Conservation (phyloP, 2,797 vertebrate genomes). For the Sorex maritimensis region DNA sequence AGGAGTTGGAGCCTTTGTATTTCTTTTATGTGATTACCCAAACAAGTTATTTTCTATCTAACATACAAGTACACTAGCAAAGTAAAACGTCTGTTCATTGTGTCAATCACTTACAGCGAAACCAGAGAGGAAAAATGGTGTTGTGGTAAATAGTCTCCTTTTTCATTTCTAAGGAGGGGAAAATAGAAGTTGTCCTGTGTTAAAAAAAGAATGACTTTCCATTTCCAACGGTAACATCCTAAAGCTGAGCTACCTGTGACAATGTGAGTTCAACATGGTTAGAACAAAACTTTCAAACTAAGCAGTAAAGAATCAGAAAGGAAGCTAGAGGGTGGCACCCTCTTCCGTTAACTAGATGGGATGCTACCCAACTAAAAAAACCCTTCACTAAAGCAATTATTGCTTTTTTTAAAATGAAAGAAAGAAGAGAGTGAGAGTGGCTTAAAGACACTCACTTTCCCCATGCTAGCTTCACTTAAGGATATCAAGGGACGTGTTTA, state of each 20-base stretch:
- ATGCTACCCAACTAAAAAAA: background rate
- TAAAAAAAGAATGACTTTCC: conserved; percentile 40
- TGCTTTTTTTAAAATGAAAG: background rate
- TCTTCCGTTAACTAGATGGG: no score
- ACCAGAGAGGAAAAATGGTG: conserved; percentile 64
- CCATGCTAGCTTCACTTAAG: background rate
- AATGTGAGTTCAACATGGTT: conserved; percentile 25
- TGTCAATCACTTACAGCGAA: conserved; percentile 66
- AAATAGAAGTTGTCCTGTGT: conserved; percentile 56
- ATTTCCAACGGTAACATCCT: conserved; percentile 68
- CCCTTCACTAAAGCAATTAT: background rate
- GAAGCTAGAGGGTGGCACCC: background rate
- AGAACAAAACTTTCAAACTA: conserved; percentile 57
- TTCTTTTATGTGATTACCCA: conserved; percentile 71
- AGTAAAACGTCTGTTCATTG: conserved; percentile 58
- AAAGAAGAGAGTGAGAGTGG: background rate
- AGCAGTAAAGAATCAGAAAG: conserved; percentile 37
- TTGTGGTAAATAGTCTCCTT: conserved; percentile 66
- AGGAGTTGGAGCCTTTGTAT: conserved; percentile 68
- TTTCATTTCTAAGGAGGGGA: conserved; percentile 64
- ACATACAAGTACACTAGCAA: conserved; percentile 54
- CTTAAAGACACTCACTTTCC: background rate
- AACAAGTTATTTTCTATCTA: conserved; percentile 70
- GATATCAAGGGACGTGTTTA: background rate
- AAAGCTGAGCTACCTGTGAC: conserved; percentile 61